Evolutionary conservation across 2,797 vertebrate species (phyloP).

Genomic region (Pelochelys cantorii): DNA sequence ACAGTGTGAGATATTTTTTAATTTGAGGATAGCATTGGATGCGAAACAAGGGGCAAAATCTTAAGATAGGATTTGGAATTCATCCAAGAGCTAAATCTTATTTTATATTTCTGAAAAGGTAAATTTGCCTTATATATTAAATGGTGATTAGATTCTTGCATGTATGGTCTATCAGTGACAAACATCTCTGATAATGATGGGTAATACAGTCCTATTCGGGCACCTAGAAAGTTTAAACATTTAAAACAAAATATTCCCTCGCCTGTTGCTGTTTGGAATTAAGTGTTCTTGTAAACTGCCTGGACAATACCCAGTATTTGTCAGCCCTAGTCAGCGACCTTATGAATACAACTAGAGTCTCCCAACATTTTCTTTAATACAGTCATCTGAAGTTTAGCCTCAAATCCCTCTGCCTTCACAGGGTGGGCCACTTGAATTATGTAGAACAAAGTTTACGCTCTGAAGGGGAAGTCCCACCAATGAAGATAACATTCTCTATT

Average conservation of each 20-base stretch:
- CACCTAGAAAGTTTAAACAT: background rate
- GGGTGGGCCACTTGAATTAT: background rate
- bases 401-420: background rate
- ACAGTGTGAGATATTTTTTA: background rate
- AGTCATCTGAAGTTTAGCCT: background rate
- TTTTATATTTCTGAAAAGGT: background rate
- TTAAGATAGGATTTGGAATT: background rate
- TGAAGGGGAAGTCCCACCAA: background rate
- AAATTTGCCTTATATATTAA: background rate
- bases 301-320: background rate
- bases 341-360: background rate
- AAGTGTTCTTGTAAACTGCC: background rate
- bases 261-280: background rate
- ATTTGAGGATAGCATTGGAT: background rate
- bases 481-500: background rate
- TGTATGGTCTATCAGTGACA: background rate
- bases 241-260: background rate
- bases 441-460: background rate
- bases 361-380: background rate
- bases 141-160: background rate
- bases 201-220: background rate
- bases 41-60: background rate
- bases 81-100: background rate
- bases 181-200: background rate
- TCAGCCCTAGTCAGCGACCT: background rate